Base-by-base conservation (phyloP, 2,888 invertebrate species). In the Hemistola chrysoprasaria region DNA sequence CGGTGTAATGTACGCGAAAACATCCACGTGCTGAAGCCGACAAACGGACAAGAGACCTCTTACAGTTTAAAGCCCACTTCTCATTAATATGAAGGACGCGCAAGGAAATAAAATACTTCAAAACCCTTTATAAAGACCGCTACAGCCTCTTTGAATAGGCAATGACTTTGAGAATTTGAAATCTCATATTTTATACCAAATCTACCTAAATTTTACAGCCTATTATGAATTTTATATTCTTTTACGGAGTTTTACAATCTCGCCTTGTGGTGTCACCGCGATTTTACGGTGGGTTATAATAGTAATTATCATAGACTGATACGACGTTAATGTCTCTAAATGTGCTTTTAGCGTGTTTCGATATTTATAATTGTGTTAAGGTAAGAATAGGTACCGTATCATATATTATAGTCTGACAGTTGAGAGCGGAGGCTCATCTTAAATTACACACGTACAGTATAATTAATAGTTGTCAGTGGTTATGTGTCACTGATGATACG, bases 11-110 rank as follows among this genome's bases (percentile, higher is more conserved):
- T 62, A 62, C 62, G 67, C 68, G 62, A 66, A 74, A 74, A 62
- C 47, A 58, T 69, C 71, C 83, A 79, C 83, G 82, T 75, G 84
- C 78, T 65, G 40, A 26, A 46, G 66, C 78, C 81, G 78, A 78
- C 83, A 83, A 80, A 78, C 62, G 59, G 28, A 40, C 33, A 34
- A 37, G 10, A 8, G 33, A 16, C 38, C 47, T 54, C 59, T 56
- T 47, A 43, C 46, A 51, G 54, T 64, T 69, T 58, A 59, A 54
- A 56, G 50, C 50, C 58, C 60, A 62, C 56, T 68, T 60, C 69
- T 71, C 61, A 63, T 73, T 69, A 75, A 76, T 68, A 50, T 74
- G 64, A 77, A 76, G 77, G 71, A 74, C 69, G 56, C 62, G 64
- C 59, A 69, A 74, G 72, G 73, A 76, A 78, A 80, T 78, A 83